phyloP scores from a whole-genome alignment of 2,888 invertebrate genomes.

The Scaptomyza tumidula region DNA sequence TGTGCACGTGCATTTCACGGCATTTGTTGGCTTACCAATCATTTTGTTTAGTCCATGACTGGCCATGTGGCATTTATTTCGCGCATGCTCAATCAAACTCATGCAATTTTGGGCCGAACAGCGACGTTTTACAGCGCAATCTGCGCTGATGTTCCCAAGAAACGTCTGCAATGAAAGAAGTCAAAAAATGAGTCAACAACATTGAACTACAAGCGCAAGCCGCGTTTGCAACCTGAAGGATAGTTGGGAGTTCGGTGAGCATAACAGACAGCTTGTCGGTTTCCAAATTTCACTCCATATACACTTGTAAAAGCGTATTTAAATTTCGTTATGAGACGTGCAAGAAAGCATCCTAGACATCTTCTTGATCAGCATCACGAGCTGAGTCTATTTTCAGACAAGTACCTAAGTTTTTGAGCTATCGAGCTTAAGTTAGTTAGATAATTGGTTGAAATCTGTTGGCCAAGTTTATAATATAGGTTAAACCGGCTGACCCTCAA shows the following conservation, averaged over 20 bases:
- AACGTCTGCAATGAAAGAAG: constrained; percentile 77
- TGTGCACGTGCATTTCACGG: constrained; percentile 50
- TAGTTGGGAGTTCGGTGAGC: constrained; percentile 6
- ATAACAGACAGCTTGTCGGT: constrained; percentile 1
- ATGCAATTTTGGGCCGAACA: constrained; percentile 93
- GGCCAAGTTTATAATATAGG: no score
- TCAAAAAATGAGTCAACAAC: constrained; percentile 44
- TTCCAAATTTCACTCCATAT: constrained; percentile 10
- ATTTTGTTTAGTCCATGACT: constrained; percentile 82
- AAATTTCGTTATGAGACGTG: not conserved
- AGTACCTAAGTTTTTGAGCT: no score
- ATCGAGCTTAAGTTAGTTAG: no score
- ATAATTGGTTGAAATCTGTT: no score
- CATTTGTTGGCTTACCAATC: constrained; percentile 78
- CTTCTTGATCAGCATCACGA: no score
- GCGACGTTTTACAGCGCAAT: constrained; percentile 91
- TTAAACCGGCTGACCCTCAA: no score
- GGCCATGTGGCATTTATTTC: constrained; percentile 88
- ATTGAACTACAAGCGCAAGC: constrained; percentile 8
- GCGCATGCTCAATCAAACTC: constrained; percentile 91
- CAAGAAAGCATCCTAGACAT: not conserved
- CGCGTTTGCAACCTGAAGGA: constrained; percentile 12
- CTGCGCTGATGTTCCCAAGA: constrained; percentile 84
- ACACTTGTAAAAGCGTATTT: not conserved
- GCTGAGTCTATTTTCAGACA: no score